phyloP scores from a whole-genome alignment of 2,888 invertebrate species.

The Papilio demoleus region DNA sequence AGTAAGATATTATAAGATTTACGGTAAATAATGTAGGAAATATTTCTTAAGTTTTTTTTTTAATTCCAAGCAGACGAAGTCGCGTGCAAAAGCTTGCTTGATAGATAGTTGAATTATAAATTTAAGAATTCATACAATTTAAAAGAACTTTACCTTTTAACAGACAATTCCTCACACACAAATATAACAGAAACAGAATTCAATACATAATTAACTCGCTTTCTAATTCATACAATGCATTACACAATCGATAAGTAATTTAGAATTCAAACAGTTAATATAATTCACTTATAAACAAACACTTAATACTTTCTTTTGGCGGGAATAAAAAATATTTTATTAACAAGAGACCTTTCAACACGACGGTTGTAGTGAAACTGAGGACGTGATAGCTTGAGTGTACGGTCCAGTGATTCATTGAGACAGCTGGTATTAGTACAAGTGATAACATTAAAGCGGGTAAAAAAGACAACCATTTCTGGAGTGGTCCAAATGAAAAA shows the following conservation, averaged over 20 bases:
- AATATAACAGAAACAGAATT: too few relatives aligned
- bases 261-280: slow-evolving; percentile 11
- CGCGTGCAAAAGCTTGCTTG: too few relatives aligned
- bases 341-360: slow-evolving; percentile 11
- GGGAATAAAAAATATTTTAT: neutral
- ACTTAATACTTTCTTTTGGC: slow-evolving; percentile 30
- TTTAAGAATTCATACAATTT: too few relatives aligned
- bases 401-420: slow-evolving; percentile 48
- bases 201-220: slow-evolving; percentile 12
- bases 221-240: slow-evolving; percentile 25
- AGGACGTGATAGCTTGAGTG: slow-evolving; percentile 45
- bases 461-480: neutral
- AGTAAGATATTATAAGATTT: too few relatives aligned
- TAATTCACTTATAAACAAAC: neutral
- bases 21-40: too few relatives aligned
- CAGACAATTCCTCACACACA: too few relatives aligned
- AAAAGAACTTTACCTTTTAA: too few relatives aligned
- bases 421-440: slow-evolving; percentile 43
- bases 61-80: too few relatives aligned
- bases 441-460: slow-evolving; percentile 31
- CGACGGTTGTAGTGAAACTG: slow-evolving; percentile 48
- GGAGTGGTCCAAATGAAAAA: neutral
- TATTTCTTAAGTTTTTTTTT: too few relatives aligned
- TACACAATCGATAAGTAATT: neutral
- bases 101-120: too few relatives aligned